phyloP scores from a whole-genome alignment of 2,888 invertebrate genomes.

The Latrodectus elegans region DNA sequence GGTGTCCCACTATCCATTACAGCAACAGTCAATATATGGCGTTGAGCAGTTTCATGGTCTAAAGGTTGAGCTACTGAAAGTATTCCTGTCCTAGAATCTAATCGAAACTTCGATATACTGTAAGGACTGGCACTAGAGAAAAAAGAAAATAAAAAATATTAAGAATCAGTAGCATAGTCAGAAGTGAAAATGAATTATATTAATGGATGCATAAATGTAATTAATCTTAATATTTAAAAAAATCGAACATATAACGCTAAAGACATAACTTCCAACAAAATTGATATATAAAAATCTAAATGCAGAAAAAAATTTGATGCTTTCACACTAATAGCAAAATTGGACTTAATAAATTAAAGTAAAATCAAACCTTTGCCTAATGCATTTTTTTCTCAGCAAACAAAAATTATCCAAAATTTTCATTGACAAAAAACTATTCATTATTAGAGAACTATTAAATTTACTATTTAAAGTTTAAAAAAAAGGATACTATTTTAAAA shows the following conservation, averaged over 20 bases:
- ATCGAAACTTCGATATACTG: constrained; percentile 82
- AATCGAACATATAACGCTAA: no score
- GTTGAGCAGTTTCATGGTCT: constrained; percentile 84
- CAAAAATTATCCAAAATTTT: no score
- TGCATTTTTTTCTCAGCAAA: no score
- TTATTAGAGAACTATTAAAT: no score
- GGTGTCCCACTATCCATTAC: constrained; percentile 86
- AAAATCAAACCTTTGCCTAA: no score
- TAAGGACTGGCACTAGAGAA: constrained; percentile 63
- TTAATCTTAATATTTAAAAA: no score
- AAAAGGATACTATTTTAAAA: no score
- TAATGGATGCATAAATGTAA: no score
- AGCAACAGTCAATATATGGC: constrained; percentile 87
- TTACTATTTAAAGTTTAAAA: no score
- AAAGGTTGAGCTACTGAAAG: constrained; percentile 84
- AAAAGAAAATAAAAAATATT: constrained; percentile 13
- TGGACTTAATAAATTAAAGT: no score
- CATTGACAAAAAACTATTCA: no score
- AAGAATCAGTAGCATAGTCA: not conserved
- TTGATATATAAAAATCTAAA: not conserved
- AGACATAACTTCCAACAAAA: not conserved
- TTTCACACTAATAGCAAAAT: no score
- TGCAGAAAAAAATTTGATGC: not conserved
- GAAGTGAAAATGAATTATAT: not conserved
- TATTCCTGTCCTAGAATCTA: constrained; percentile 90